Base-by-base conservation (phyloP, 2,888 invertebrate genomes). In the Syritta pipiens region DNA sequence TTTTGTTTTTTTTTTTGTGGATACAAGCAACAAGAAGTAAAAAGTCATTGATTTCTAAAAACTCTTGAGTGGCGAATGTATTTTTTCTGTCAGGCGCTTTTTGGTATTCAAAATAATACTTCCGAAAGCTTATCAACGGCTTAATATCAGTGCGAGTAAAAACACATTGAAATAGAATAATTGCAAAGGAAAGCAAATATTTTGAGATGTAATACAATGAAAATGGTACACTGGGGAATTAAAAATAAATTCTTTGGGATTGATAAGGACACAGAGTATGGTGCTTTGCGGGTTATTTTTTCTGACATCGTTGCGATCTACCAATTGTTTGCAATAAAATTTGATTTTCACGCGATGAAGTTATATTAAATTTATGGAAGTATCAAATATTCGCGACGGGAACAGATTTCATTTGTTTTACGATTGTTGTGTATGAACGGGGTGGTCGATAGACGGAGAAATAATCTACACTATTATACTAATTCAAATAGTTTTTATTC, bases 31-130 rank as follows among this genome's bases (percentile, higher is more conserved):
- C 20, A 40, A 20, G 19, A 63, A 46, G 59, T 19, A 35, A 63
- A 55, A 35, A 26, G n/a, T n/a, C 77, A 77, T 77, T 77, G 72
- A 72, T 77, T 77, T 72, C 48, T 59, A 59, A 71, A 59, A 76
- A 76, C 35, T 77, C 59, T 65, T 65, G 9, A 12, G 26, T 40
- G 69, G 42, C 14, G 6, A 17, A 10, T 35, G 42, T 42, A 20
- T 69, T 30, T 2, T 4, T 28, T 2, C 20, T 5, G 12, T 35
- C 28, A 12, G 5, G 26, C 40, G 62, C 28, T 28, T 63, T 57
- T 40, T 5, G 48, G 22, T 10, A 32, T 32, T 28, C 51, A 30
- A 37, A 65, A 57, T 65, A 44, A 57, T 28, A 57, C 49, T 74
- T 65, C 32, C 12, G 22, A 37, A 24, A 19, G 46, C 44, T 67